A percentile compares a stretch with the other conserved stretches of the same genome.
Evolutionary conservation across 2,888 invertebrate genomes (phyloP).

Genomic region (Amblyjoppa fuscipennis): DNA sequence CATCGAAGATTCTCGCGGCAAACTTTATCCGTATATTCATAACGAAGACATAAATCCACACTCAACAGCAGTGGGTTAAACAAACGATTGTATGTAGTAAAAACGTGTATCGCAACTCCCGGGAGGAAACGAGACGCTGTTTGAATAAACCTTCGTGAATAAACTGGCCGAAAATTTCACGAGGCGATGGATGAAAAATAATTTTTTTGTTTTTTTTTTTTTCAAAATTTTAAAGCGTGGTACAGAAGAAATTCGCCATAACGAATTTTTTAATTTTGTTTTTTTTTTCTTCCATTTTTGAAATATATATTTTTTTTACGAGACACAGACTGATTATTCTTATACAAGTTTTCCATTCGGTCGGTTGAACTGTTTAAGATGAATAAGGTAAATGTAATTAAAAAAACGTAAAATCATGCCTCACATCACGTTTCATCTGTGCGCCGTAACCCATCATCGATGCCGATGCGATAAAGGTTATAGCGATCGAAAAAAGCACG

Average conservation of each 20-base stretch:
- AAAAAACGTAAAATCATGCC: slow-evolving; percentile 67
- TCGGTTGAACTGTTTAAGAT: slow-evolving; percentile 21
- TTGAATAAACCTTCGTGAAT: slow-evolving; percentile 36
- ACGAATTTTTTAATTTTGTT: neutral
- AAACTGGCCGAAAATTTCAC: slow-evolving; percentile 19
- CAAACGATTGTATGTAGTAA: neutral
- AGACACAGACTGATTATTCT: neutral
- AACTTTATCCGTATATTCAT: slow-evolving; percentile 4
- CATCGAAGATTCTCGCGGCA: slow-evolving; percentile 22
- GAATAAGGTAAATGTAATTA: slow-evolving; percentile 62
- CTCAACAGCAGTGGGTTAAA: neutral
- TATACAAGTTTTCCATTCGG: neutral
- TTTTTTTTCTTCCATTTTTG: neutral
- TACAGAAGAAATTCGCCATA: neutral
- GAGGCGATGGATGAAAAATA: neutral
- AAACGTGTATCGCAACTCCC: slow-evolving; percentile 11
- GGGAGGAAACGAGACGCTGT: slow-evolving; percentile 5
- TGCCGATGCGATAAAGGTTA: slow-evolving; percentile 67
- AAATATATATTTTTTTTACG: neutral
- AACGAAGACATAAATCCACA: slow-evolving; percentile 9
- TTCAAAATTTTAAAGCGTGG: neutral
- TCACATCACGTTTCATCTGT: slow-evolving; percentile 73
- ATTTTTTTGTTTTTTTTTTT: neutral
- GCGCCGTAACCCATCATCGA: slow-evolving; percentile 66
- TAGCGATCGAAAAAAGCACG: slow-evolving; percentile 11